Percentiles rank a stretch among this genome's conserved stretches.
Conservation (phyloP, 2,113 vertebrate species). For the Spheniscus mendiculus region DNA sequence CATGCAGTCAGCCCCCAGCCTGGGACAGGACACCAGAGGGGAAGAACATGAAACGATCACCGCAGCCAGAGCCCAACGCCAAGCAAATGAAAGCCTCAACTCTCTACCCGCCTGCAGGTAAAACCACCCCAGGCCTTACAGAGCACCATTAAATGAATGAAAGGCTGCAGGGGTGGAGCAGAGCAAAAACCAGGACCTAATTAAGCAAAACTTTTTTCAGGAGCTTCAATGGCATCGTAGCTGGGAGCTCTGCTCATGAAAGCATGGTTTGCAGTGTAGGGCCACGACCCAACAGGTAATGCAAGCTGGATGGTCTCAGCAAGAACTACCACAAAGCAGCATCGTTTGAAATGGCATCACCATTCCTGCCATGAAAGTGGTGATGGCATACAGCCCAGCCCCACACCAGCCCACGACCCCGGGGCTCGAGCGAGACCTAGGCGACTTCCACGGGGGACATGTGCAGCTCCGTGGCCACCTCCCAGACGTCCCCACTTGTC, state of each 20-base stretch:
- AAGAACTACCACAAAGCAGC: not conserved
- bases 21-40: not conserved
- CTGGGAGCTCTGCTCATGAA: not conserved
- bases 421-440: fast-evolving
- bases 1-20: fast-evolving
- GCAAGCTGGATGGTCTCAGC: not conserved
- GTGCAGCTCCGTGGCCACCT: fast-evolving
- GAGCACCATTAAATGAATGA: not conserved
- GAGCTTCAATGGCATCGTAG: not conserved
- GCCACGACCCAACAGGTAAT: not conserved
- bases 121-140: not conserved
- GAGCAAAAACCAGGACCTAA: not conserved
- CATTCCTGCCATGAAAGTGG: not conserved
- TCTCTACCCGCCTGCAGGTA: not conserved
- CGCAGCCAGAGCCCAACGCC: fast-evolving
- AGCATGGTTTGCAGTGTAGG: not conserved
- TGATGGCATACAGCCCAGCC: not conserved
- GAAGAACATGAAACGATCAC: fast-evolving
- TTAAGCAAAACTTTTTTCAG: not conserved
- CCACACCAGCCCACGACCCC: not conserved
- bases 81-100: not conserved
- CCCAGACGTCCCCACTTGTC: fast-evolving
- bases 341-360: fast-evolving
- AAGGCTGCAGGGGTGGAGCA: slow-evolving; percentile 11
- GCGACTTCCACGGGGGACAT: fast-evolving